These are phyloP conservation scores for Drosophila rufa DNA, from an alignment of 1,140 invertebrate genomes.

Conservation along the genomic window DNA sequence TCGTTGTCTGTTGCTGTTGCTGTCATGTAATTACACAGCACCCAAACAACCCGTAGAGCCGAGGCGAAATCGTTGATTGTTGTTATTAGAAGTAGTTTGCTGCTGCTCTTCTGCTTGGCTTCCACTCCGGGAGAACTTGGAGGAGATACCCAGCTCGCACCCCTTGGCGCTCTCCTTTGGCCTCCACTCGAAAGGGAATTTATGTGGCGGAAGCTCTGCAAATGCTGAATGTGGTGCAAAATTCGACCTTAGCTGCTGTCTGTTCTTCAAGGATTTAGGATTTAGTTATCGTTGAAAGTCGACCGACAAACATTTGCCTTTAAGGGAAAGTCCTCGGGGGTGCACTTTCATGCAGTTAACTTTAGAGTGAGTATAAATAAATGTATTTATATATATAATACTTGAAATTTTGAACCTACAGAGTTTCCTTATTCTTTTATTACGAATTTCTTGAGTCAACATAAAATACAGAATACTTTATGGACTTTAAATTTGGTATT, in stretches of 20 bases:
- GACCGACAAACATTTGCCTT: neutral
- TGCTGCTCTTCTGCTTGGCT: constrained; percentile 37
- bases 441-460: neutral
- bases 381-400: neutral
- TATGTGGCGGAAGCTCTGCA: constrained; percentile 41
- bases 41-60: constrained; percentile 44
- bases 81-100: constrained; percentile 53
- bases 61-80: constrained; percentile 44
- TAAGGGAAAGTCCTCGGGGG: constrained; percentile 14
- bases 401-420: neutral
- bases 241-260: constrained; percentile 22
- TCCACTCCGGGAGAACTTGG: constrained; percentile 12
- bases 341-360: neutral
- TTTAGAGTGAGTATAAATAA: neutral
- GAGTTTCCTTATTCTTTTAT: no score
- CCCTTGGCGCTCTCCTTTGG: constrained; percentile 6
- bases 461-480: neutral
- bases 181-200: constrained; percentile 32
- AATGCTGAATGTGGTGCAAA: constrained; percentile 35
- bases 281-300: constrained; percentile 10
- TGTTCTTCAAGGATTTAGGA: constrained; percentile 6
- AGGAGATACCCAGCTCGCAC: constrained; percentile 10
- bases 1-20: constrained; percentile 58
- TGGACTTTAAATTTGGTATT: constrained; percentile 3
- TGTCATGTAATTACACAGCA: constrained; percentile 78